Conservation (phyloP, 2,113 vertebrate genomes). For the Lamprologus ornatipinnis region DNA sequence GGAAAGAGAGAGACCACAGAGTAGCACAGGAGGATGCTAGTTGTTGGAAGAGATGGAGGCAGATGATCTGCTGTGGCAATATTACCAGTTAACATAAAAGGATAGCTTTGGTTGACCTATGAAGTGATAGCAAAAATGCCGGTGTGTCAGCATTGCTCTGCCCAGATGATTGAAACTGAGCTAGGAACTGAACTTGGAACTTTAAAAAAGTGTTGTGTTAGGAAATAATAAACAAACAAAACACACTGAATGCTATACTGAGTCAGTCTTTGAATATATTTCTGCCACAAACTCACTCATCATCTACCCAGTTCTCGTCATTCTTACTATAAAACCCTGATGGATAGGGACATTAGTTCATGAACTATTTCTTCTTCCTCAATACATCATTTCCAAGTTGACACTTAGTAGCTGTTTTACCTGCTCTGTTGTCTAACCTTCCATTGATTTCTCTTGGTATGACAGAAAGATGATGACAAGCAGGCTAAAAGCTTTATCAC, state of each 20-base stretch:
- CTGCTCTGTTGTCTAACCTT: background rate
- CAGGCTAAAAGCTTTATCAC: background rate
- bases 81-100: background rate
- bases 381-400: background rate
- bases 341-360: background rate
- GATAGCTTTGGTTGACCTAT: background rate
- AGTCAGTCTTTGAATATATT: background rate
- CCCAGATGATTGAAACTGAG: background rate
- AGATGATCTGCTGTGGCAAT: background rate
- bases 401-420: background rate
- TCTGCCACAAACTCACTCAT: background rate
- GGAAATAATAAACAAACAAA: background rate
- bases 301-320: background rate
- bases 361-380: background rate
- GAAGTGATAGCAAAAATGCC: background rate
- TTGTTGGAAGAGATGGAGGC: background rate
- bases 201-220: background rate
- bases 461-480: background rate
- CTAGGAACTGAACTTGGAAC: background rate
- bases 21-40: background rate
- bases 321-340: background rate
- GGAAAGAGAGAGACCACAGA: background rate
- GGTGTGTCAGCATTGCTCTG: background rate
- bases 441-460: background rate
- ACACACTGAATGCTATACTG: background rate